A percentile compares a stretch with the other conserved stretches of the same genome.
These are phyloP conservation scores for Muscidifurax raptorellus DNA, from an alignment of 1,140 invertebrate species.

Conservation along the genomic window DNA sequence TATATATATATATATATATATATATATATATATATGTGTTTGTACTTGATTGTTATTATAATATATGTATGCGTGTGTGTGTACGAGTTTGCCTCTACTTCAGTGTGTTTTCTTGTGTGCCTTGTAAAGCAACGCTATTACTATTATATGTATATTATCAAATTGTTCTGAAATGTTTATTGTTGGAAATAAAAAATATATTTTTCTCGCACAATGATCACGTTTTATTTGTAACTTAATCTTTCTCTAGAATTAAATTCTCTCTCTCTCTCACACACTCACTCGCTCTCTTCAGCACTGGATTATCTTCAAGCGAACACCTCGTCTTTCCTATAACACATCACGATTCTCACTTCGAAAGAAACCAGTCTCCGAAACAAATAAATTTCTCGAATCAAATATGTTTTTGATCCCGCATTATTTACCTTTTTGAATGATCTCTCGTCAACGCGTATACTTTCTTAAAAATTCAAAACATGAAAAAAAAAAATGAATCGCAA, in stretches of 20 bases:
- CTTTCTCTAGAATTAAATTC: neutral
- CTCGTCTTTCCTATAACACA: too few species aligned
- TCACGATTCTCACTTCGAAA: neutral
- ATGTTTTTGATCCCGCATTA: slow-evolving; percentile 47
- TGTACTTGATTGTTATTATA: neutral
- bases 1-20: too few species aligned
- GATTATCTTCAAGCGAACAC: slow-evolving; percentile 16
- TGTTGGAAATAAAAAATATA: slow-evolving; percentile 43
- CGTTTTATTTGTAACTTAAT: slow-evolving; percentile 46
- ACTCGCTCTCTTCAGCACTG: neutral
- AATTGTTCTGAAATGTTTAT: slow-evolving; percentile 22
- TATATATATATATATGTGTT: neutral
- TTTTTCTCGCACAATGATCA: neutral
- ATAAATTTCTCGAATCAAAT: slow-evolving; percentile 15
- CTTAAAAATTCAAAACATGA: neutral
- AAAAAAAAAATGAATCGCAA: neutral
- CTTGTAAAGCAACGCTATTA: slow-evolving; percentile 9
- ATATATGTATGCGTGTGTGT: neutral
- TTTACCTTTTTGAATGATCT: neutral
- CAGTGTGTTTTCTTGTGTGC: neutral
- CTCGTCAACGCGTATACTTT: too few species aligned
- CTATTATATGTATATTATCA: slow-evolving; percentile 19
- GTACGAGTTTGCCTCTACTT: neutral
- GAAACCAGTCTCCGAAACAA: neutral
- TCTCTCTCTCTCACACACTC: neutral